Conservation (phyloP, 2,888 invertebrate genomes). For the Drosophila buzzatii region DNA sequence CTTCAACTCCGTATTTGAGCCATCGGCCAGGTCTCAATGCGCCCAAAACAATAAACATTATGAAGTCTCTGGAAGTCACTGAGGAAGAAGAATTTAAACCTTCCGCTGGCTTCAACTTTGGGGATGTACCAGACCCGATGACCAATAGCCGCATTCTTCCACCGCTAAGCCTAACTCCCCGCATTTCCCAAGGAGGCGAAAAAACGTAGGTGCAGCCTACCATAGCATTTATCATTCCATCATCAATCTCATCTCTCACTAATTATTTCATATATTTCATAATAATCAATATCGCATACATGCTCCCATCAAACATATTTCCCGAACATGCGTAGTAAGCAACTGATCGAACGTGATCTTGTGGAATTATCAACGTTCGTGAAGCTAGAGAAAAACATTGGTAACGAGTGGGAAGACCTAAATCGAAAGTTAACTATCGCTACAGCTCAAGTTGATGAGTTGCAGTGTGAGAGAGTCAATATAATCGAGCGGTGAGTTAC, state of each 20-base stretch:
- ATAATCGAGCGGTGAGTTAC: slow-evolving; percentile 44
- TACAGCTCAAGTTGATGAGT: slow-evolving; percentile 47
- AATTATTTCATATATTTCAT: slow-evolving; percentile 12
- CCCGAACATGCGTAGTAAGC: slow-evolving; percentile 83
- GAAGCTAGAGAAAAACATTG: slow-evolving; percentile 87
- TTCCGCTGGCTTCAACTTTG: slow-evolving; percentile 23
- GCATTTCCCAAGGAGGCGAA: slow-evolving; percentile 31
- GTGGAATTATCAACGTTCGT: slow-evolving; percentile 87
- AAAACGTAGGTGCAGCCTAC: slow-evolving; percentile 31
- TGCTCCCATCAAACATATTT: neutral
- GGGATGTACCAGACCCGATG: slow-evolving; percentile 4
- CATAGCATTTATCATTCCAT: neutral
- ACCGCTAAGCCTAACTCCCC: slow-evolving; percentile 59
- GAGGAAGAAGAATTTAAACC: slow-evolving; percentile 31
- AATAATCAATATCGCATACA: neutral
- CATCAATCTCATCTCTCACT: neutral
- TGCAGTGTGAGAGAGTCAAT: slow-evolving; percentile 57
- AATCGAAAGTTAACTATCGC: slow-evolving; percentile 60
- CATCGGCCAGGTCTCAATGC: slow-evolving; percentile 22
- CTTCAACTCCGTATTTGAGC: neutral
- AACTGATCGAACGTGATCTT: slow-evolving; percentile 86
- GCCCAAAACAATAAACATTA: slow-evolving; percentile 60
- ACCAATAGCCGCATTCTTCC: slow-evolving; percentile 16
- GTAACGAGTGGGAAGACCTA: slow-evolving; percentile 71
- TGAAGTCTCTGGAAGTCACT: slow-evolving; percentile 37